A percentile compares a stretch with the other conserved stretches of the same genome.
Conservation (phyloP, 2,888 invertebrate species). For the Eristalinus aeneus region DNA sequence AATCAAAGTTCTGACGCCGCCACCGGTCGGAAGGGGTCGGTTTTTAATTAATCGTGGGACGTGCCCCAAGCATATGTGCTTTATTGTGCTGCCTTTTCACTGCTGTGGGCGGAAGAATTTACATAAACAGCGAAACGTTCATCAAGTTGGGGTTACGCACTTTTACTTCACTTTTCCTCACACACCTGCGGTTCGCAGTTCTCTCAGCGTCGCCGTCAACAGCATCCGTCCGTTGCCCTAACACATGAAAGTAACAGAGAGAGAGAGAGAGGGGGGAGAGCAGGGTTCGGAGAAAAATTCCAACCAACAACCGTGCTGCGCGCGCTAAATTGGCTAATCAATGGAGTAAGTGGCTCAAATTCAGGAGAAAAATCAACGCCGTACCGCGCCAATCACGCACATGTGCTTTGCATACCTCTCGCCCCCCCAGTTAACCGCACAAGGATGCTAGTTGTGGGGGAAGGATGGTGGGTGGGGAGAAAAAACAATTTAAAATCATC, state of each 20-base stretch:
- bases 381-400: conserved; percentile 19
- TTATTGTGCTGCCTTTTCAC: conserved; percentile 46
- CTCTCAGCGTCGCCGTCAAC: not conserved
- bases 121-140: conserved; percentile 38
- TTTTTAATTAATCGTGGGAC: conserved; percentile 57
- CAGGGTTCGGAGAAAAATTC: not conserved
- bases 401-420: conserved; percentile 53
- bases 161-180: not conserved
- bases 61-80: conserved; percentile 50
- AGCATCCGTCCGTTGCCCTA: not conserved
- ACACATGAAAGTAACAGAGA: no score
- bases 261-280: no score
- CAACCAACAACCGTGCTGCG: not conserved
- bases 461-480: no score
- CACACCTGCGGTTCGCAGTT: conserved; percentile 44
- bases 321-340: conserved; percentile 38
- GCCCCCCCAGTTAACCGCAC: conserved; percentile 13
- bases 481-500: conserved; percentile 29
- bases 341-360: conserved; percentile 13
- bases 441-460: not conserved
- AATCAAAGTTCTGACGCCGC: conserved; percentile 23
- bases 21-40: conserved; percentile 2
- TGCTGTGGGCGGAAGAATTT: conserved; percentile 40
- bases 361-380: conserved; percentile 8
- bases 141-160: conserved; percentile 7